A percentile compares a stretch with the other conserved stretches of the same genome.
Evolutionary conservation across 92 coral and sea anemone species (phyloP).

Genomic region (Chrysogorgia sp.): DNA sequence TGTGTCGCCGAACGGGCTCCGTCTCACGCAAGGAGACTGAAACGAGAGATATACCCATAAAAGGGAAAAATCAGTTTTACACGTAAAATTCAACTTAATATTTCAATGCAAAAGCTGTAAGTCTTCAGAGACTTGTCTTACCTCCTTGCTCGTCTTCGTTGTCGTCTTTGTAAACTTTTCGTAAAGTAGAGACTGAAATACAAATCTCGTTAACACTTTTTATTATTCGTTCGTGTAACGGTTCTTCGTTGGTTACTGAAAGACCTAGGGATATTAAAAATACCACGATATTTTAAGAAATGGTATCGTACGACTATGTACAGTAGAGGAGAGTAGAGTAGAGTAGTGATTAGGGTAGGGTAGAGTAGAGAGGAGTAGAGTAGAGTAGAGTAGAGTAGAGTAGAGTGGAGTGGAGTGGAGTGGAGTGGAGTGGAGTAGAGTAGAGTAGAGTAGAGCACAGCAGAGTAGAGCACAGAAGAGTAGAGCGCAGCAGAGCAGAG

Average conservation of each 20-base stretch:
- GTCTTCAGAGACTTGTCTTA: neutral
- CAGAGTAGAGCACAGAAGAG: too few species aligned
- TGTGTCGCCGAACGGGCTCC: constrained; percentile 31
- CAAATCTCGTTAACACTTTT: constrained; percentile 27
- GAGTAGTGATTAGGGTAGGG: too few species aligned
- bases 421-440: too few species aligned
- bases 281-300: neutral
- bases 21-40: constrained; percentile 34
- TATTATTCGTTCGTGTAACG: constrained; percentile 41
- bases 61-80: neutral
- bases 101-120: neutral
- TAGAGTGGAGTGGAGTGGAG: too few species aligned
- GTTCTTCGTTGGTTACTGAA: constrained; percentile 9
- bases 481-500: too few species aligned
- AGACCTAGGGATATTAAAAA: neutral
- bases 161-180: constrained; percentile 13
- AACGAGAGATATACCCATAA: neutral
- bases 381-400: too few species aligned
- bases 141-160: constrained; percentile 19
- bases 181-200: constrained; percentile 11
- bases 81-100: constrained; percentile 16
- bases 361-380: too few species aligned
- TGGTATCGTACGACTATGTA: neutral
- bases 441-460: too few species aligned
- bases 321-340: too few species aligned